Evolutionary conservation across 2,888 invertebrate genomes (phyloP).

Genomic region (Dastarcus helophoroides): DNA sequence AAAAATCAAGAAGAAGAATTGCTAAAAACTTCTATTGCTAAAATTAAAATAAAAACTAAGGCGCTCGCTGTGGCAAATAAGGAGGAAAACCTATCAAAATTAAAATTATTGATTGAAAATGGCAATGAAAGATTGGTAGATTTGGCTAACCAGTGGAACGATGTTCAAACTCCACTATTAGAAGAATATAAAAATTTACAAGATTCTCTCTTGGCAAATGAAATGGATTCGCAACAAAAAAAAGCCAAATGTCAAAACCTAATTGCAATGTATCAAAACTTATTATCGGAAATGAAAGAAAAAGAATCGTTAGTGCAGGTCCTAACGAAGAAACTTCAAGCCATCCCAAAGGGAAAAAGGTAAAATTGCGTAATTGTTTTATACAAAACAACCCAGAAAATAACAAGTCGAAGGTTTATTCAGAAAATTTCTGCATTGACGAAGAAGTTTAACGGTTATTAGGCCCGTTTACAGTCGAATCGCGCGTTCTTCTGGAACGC

Average conservation of each 20-base stretch:
- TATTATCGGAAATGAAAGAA: constrained; percentile 30
- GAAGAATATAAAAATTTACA: constrained; percentile 42
- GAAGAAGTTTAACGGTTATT: too few relatives aligned
- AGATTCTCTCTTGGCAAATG: constrained; percentile 30
- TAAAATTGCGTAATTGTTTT: too few relatives aligned
- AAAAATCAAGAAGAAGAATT: constrained; percentile 30
- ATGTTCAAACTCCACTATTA: constrained; percentile 54
- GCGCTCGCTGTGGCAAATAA: constrained; percentile 55
- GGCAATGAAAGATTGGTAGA: constrained; percentile 51
- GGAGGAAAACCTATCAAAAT: constrained; percentile 46
- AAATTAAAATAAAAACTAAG: constrained; percentile 44
- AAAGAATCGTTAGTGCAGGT: constrained; percentile 36
- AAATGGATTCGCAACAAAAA: constrained; percentile 27
- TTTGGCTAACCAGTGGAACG: constrained; percentile 62
- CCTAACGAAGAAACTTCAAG: constrained; percentile 39
- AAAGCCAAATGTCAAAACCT: constrained; percentile 29
- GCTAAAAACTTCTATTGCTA: constrained; percentile 34
- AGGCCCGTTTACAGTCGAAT: too few relatives aligned
- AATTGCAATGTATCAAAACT: constrained; percentile 29
- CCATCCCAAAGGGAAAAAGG: constrained; percentile 43
- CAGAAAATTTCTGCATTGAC: too few relatives aligned
- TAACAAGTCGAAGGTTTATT: too few relatives aligned
- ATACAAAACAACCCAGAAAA: too few relatives aligned
- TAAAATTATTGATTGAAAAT: constrained; percentile 46
- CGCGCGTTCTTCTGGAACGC: too few relatives aligned